A percentile compares a stretch with the other conserved stretches of the same genome.
Conservation (phyloP, 2,113 vertebrate species). For the Cyphomyrus discorhynchus region DNA sequence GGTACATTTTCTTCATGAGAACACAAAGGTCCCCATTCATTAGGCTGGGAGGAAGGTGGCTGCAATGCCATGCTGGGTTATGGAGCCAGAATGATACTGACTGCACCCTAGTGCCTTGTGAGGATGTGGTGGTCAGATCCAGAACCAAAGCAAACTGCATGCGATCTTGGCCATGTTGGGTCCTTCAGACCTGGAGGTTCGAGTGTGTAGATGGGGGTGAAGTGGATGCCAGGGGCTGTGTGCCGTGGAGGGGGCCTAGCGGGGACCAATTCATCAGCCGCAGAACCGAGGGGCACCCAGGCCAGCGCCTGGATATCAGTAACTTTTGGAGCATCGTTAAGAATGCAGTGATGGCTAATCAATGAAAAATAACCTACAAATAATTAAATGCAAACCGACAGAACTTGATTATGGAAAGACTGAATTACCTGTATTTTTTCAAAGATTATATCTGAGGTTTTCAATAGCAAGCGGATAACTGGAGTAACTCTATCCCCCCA, state of each 20-base stretch:
- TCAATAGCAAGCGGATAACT: not conserved
- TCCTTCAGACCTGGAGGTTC: not conserved
- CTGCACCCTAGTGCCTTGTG: not conserved
- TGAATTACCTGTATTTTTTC: not conserved
- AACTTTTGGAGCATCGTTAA: not conserved
- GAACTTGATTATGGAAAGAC: not conserved
- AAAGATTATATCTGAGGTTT: not conserved
- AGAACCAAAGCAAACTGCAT: not conserved
- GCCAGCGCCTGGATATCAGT: not conserved
- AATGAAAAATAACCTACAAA: not conserved
- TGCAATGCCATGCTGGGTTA: not conserved
- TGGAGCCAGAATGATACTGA: not conserved
- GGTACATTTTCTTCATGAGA: not conserved
- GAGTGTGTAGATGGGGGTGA: not conserved
- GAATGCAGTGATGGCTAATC: too few relatives aligned
- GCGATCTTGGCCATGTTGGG: not conserved
- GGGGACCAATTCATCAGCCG: not conserved
- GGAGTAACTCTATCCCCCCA: not conserved
- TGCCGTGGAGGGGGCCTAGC: not conserved
- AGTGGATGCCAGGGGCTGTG: not conserved
- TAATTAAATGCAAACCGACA: not conserved
- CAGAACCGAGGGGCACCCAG: not conserved
- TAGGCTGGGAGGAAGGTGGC: conserved; percentile 32
- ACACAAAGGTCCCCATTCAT: conserved; percentile 58
- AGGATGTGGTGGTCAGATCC: not conserved